Base-by-base conservation (phyloP, 2,797 vertebrate species). In the Mormyrus proboscirostris region DNA sequence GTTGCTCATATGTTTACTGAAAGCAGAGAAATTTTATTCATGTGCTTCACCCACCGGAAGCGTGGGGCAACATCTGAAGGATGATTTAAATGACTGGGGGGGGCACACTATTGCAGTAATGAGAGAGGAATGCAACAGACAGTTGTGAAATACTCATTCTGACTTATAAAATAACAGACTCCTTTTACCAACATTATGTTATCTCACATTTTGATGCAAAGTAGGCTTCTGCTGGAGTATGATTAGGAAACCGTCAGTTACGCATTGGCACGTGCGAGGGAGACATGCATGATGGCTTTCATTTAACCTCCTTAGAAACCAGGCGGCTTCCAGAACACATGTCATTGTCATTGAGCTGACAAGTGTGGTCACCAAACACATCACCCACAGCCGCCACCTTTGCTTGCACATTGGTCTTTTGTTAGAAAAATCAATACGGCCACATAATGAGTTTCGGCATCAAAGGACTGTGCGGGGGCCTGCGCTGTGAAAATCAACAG, bases 291-390 rank as follows among this genome's bases (percentile, higher is more conserved):
- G 91, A 91, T 29, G 44, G 88, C 91, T 76, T 89, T 92, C 93
- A 91, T 94, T 94, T 92, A 88, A 90, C 79, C 87, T 62, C 89
- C 91, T 93, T 84, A 88, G 87, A 92, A 91, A 73, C 62, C 3
- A 76, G 33, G 55, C 57, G 12, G 57, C 4, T 89, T 83, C 29
- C 76, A 38, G 53, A 33, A 87, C 90, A 88, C 76, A 65, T 82
- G 88, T 89, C 89, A 87, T 89, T 92, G 92, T 92, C 90, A 89
- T 55, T 49, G 86, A 91, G 83, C 90, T 89, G 90, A 88, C 88
- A 86, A 88, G 90, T 38, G 47, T 87, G 89, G 44, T 87, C 84
- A 88, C 65, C 86, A 87, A 57, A 79, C 49, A 47, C 69, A 38
- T 86, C 3, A 1, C n/a, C 86, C n/a, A 14, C 87, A 29, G 51